Conservation (phyloP, 2,797 vertebrate genomes). For the Sebastes matsubarae region DNA sequence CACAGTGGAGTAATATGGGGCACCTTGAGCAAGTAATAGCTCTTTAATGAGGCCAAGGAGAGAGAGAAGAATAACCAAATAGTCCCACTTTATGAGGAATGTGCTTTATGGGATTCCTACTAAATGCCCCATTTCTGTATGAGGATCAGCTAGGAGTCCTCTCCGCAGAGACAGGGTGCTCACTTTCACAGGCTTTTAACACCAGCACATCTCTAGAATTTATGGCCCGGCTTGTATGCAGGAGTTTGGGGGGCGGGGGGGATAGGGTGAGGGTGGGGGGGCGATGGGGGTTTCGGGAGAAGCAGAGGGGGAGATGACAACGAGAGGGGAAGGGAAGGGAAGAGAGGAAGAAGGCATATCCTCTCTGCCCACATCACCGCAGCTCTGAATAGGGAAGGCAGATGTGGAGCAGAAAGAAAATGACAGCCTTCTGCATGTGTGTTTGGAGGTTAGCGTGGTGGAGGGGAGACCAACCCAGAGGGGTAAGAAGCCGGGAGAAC, state of each 20-base stretch:
- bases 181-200: constrained; percentile 75
- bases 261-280: not conserved
- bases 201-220: constrained; percentile 71
- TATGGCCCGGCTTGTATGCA: constrained; percentile 65
- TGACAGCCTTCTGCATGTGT: constrained; percentile 50
- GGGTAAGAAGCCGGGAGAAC: constrained; percentile 5
- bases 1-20: constrained; percentile 60
- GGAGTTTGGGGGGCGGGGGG: not conserved
- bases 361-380: constrained; percentile 16
- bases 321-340: constrained; percentile 18
- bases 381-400: constrained; percentile 49
- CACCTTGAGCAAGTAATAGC: constrained; percentile 76
- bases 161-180: constrained; percentile 57
- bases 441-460: constrained; percentile 46
- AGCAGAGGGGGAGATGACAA: constrained; percentile 33
- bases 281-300: not conserved
- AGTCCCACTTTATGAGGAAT: constrained; percentile 77
- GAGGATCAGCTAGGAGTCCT: constrained; percentile 46
- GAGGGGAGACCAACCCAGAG: constrained; percentile 9
- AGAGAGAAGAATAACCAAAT: constrained; percentile 72
- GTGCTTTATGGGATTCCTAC: constrained; percentile 73
- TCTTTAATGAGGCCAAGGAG: constrained; percentile 78
- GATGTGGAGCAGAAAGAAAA: constrained; percentile 57
- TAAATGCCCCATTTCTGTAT: constrained; percentile 63
- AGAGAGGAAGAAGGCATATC: constrained; percentile 34